These are phyloP conservation scores for Furnarius figulus DNA, from an alignment of 2,113 vertebrate species.

Conservation along the genomic window DNA sequence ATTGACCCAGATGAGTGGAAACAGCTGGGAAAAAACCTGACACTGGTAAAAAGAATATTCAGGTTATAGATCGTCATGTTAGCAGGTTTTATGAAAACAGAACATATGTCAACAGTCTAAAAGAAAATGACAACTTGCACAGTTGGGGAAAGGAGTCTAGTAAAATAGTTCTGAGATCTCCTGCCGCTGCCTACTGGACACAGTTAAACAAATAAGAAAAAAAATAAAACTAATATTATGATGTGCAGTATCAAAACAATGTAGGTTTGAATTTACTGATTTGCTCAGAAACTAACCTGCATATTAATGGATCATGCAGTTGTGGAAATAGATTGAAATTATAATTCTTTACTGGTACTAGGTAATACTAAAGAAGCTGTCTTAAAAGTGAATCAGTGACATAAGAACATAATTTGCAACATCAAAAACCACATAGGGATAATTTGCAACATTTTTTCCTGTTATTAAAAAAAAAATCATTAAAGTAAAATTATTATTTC, in stretches of 20 bases:
- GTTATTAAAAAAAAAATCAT: background rate
- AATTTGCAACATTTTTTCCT: background rate
- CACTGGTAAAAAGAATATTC: background rate
- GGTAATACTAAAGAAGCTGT: background rate
- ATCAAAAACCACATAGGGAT: background rate
- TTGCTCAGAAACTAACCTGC: background rate
- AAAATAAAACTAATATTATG: background rate
- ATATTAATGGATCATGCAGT: background rate
- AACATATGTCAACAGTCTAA: background rate
- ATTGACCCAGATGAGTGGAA: background rate
- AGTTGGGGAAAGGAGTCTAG: background rate
- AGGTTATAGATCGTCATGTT: background rate
- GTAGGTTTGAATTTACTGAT: background rate
- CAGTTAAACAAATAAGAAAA: background rate
- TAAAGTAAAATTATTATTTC: background rate
- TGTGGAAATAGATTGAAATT: background rate
- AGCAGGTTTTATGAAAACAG: background rate
- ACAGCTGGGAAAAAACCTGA: background rate
- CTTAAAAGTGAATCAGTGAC: background rate
- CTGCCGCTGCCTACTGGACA: background rate
- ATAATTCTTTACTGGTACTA: background rate
- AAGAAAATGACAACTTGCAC: background rate
- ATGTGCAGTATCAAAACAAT: background rate
- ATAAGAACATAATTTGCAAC: background rate
- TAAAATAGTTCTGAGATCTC: background rate